Base-by-base conservation (phyloP, 92 coral and sea anemone genomes). In the Palythoa caribaeorum region DNA sequence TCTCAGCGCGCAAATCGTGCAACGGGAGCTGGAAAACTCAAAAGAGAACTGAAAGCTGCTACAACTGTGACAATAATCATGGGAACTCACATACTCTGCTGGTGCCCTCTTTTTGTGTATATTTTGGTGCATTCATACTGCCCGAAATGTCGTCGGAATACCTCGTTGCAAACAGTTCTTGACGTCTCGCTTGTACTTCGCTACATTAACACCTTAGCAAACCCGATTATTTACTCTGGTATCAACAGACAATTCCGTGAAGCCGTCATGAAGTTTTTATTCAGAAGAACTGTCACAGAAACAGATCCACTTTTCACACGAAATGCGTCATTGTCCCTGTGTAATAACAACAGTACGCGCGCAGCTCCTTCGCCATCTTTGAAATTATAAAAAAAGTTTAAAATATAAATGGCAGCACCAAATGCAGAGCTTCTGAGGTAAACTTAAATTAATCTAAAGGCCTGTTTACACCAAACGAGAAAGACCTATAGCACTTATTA, bases 211-310 rank as follows among this genome's bases (percentile, higher is more conserved):
- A 89, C 96, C 17, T 87, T 96, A 15, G 95, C 94, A 12, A 96
- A 96, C 73, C 99, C 99, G 9, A 78, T 96, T 13, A 92, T 96
- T 62, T 96, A 96, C 83, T 89, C 94, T 10, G 98, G 99, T 1
- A 95, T 96, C 11, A 96, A 96, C 92, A 84, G 78, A 71, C 98
- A 92, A 79, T 96, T 96, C 79, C 94, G 99, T 10, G 98, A 93
- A 10, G 96, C 91, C 3, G 88, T 94, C 17, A 89, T 44, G 68
- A 81, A 88, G 76, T 94, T 91, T 76, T 28, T 94, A 2, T 47
- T 53, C 13, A 81, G 76, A 51, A 81, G 48, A 38, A 9, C 57
- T 2, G 40, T 66, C 38, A 19, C 86, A 11, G 86, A 81, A 6
- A 66, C 76, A 65, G 76, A 65, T 81, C 73, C 48, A 60, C 76